phyloP scores from a whole-genome alignment of 2,888 invertebrate genomes.

The Glomeris marginata region DNA sequence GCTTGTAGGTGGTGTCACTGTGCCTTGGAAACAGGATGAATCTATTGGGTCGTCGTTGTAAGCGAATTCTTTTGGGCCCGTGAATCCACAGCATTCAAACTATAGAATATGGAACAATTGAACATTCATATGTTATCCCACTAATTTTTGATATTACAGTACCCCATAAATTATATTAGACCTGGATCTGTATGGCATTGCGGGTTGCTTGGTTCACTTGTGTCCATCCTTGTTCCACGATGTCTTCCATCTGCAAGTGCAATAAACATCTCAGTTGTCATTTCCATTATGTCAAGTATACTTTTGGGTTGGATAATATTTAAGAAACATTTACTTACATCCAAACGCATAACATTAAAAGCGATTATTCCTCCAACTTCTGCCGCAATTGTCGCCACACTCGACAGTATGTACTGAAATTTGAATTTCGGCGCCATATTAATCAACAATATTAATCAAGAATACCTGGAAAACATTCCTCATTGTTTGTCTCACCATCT shows the following conservation, averaged over 20 bases:
- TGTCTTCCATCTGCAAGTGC: conserved; percentile 25
- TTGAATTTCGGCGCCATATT: conserved; percentile 2
- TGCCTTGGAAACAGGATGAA: conserved; percentile 26
- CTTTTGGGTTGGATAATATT: background rate
- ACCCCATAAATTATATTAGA: conserved; percentile 14
- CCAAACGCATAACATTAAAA: conserved; percentile 23
- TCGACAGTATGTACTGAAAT: conserved; percentile 25
- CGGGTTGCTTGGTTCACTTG: conserved; percentile 29
- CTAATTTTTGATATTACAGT: too few species aligned
- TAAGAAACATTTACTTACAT: conserved; percentile 19
- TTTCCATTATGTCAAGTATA: background rate
- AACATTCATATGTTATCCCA: too few species aligned
- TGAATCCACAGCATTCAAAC: conserved; percentile 30
- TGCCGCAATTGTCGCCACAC: conserved; percentile 25
- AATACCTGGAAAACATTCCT: background rate
- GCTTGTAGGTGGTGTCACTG: conserved; percentile 14
- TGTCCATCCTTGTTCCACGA: conserved; percentile 27
- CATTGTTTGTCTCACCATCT: conserved; percentile 19
- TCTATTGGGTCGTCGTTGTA: conserved; percentile 28
- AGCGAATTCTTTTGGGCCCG: conserved; percentile 29
- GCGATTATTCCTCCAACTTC: conserved; percentile 28
- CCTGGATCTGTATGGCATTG: conserved; percentile 27
- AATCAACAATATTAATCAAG: conserved; percentile 1
- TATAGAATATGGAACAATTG: conserved; percentile 19
- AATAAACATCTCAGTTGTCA: background rate